These are phyloP conservation scores for Chymomyza fuscimana DNA, from an alignment of 2,888 invertebrate species.

Conservation along the genomic window DNA sequence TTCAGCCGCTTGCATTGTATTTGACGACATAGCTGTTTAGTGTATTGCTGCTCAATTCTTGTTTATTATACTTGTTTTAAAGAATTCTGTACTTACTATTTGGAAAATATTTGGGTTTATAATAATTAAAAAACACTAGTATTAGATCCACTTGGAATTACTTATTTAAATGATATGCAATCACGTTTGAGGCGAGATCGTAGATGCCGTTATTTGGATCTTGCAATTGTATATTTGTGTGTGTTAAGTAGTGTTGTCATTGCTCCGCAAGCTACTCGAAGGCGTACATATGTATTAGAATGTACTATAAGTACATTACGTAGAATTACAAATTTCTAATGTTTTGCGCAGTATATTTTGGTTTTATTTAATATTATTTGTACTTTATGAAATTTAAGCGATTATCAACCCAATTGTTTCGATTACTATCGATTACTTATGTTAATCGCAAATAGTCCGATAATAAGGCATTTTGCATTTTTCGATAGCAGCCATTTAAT, in stretches of 20 bases:
- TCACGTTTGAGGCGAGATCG: conserved; percentile 56
- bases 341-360: neutral
- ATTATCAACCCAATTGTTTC: neutral
- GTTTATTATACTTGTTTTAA: neutral
- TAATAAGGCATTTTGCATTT: neutral
- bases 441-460: neutral
- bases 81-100: conserved; percentile 4
- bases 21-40: conserved; percentile 24
- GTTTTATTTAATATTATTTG: neutral
- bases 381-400: neutral
- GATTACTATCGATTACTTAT: neutral
- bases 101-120: conserved; percentile 6
- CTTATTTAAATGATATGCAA: conserved; percentile 36
- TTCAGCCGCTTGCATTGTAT: conserved; percentile 55
- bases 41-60: conserved; percentile 3
- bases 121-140: neutral
- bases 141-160: conserved; percentile 1
- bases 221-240: conserved; percentile 31
- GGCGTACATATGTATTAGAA: neutral
- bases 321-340: too few species aligned
- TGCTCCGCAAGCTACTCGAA: neutral
- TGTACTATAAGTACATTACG: too few species aligned
- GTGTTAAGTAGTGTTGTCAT: conserved; percentile 9
- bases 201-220: conserved; percentile 52
- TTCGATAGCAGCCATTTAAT: neutral